Evolutionary conservation across 2,888 invertebrate species (phyloP).

Genomic region (Himalopsyche anomala): DNA sequence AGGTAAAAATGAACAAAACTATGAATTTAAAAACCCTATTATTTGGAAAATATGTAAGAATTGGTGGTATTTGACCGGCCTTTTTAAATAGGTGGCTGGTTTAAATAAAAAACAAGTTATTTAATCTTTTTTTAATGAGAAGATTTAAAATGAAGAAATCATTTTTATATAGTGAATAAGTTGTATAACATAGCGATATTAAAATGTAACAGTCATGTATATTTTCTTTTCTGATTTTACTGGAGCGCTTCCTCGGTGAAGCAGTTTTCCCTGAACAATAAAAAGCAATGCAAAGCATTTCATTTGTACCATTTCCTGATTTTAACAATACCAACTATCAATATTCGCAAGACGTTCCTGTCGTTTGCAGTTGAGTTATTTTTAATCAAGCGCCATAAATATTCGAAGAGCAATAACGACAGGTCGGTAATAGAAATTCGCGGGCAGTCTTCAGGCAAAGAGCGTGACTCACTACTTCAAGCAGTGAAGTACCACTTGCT

Average conservation of each 20-base stretch:
- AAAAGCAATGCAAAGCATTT: conserved; percentile 33
- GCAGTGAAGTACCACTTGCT: not conserved
- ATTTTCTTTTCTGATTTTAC: no score
- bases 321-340: conserved; percentile 41
- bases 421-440: conserved; percentile 39
- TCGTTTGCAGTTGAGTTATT: conserved; percentile 44
- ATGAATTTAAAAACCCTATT: no score
- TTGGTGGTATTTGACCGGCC: no score
- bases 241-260: not conserved
- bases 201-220: no score
- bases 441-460: not conserved
- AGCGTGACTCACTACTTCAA: conserved; percentile 28
- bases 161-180: no score
- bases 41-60: no score
- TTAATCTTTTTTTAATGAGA: no score
- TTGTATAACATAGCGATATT: no score
- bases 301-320: conserved; percentile 15
- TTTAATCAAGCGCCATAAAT: conserved; percentile 46
- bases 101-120: no score
- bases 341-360: conserved; percentile 39
- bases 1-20: no score
- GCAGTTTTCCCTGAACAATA: not conserved
- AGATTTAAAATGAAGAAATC: no score
- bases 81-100: no score
- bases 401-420: conserved; percentile 34